Percentiles rank a stretch among this genome's conserved stretches.
Evolutionary conservation across 2,113 vertebrate genomes (phyloP).

Genomic region (Cebus imitator): DNA sequence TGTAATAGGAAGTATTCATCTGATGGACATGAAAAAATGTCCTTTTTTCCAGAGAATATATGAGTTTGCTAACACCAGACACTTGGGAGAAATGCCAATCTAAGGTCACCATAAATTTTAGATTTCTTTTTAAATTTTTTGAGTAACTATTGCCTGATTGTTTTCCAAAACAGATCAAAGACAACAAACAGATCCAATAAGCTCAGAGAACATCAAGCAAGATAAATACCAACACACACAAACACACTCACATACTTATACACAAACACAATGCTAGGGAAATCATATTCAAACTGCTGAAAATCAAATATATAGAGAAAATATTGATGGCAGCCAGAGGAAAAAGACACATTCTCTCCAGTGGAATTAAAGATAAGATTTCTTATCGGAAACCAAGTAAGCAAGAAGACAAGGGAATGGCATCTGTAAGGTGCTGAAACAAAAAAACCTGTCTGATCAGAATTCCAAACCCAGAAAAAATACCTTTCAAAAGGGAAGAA

Average conservation of each 20-base stretch:
- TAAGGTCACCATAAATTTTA: not conserved
- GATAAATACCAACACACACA: not conserved
- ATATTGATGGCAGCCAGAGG: not conserved
- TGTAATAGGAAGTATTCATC: not conserved
- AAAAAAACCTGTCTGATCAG: not conserved
- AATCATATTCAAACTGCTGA: slow-evolving; percentile 10
- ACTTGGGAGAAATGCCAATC: not conserved
- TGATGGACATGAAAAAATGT: not conserved
- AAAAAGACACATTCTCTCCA: not conserved
- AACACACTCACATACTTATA: not conserved
- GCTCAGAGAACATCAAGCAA: not conserved
- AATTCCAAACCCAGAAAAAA: slow-evolving; percentile 10
- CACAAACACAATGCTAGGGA: not conserved
- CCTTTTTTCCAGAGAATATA: not conserved
- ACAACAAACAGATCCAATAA: not conserved
- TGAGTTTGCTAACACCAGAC: not conserved
- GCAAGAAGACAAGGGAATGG: not conserved
- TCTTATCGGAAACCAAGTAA: not conserved
- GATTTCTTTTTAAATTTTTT: not conserved
- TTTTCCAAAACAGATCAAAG: not conserved
- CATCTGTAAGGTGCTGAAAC: not conserved
- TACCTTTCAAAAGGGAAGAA: not conserved
- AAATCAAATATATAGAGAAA: not conserved
- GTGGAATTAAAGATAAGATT: not conserved
- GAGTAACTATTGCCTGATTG: not conserved